phyloP scores from a whole-genome alignment of 2,888 invertebrate species.

The Drosophila cracens region DNA sequence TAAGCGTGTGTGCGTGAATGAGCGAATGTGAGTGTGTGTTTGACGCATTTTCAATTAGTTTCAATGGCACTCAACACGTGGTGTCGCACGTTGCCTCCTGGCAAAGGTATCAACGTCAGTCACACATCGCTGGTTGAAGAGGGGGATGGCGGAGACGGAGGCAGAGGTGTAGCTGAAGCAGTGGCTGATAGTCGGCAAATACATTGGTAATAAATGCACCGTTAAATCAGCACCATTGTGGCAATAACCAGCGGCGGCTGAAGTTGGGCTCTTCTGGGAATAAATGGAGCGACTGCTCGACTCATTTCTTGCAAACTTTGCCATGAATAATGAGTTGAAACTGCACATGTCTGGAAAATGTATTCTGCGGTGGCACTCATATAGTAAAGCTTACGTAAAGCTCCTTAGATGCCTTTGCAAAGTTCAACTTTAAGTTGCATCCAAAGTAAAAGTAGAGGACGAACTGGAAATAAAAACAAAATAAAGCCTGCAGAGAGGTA shows the following conservation, averaged over 20 bases:
- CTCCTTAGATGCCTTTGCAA: slow-evolving; percentile 6
- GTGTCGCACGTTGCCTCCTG: slow-evolving; percentile 41
- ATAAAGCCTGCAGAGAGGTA: background rate
- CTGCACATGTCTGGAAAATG: slow-evolving; percentile 14
- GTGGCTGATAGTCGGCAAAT: slow-evolving; percentile 63
- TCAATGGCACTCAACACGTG: slow-evolving; percentile 72
- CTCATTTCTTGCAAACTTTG: slow-evolving; percentile 52
- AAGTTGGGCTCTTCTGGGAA: slow-evolving; percentile 2
- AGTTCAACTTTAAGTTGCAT: slow-evolving; percentile 19
- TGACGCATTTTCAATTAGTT: slow-evolving; percentile 75
- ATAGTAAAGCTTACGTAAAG: slow-evolving; percentile 1
- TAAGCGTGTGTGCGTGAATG: slow-evolving; percentile 17
- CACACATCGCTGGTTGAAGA: slow-evolving; percentile 12
- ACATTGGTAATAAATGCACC: slow-evolving; percentile 74
- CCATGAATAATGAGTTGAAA: slow-evolving; percentile 57
- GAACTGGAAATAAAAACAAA: background rate
- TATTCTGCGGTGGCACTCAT: background rate
- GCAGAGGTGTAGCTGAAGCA: background rate
- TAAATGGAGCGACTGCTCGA: slow-evolving; percentile 19
- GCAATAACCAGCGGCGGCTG: slow-evolving; percentile 23
- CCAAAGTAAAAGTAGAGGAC: background rate
- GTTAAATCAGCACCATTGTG: slow-evolving; percentile 71
- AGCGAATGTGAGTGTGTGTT: slow-evolving; percentile 27
- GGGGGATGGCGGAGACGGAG: background rate
- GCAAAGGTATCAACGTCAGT: slow-evolving; percentile 71